These are phyloP conservation scores for Trypoxylus dichotomus DNA, from an alignment of 1,140 invertebrate genomes.

Conservation along the genomic window DNA sequence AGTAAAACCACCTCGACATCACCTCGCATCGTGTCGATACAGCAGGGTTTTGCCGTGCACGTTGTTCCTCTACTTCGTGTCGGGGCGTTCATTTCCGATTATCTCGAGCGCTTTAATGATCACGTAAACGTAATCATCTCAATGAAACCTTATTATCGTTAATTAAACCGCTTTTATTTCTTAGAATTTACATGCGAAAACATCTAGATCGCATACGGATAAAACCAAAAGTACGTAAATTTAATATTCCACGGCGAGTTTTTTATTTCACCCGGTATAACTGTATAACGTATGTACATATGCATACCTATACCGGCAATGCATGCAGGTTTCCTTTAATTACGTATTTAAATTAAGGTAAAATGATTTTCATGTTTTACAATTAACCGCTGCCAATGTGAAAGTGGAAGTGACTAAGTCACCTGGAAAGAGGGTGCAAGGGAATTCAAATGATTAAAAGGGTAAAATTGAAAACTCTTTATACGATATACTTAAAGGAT, in stretches of 20 bases:
- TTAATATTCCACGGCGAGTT: background rate
- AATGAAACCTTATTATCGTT: slow-evolving; percentile 15
- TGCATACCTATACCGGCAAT: too few species aligned
- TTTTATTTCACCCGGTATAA: background rate
- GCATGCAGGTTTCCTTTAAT: background rate
- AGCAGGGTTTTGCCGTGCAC: too few species aligned
- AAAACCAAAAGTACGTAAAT: background rate
- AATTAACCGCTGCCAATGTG: too few species aligned
- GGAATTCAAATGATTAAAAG: too few species aligned
- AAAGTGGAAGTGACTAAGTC: too few species aligned
- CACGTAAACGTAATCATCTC: slow-evolving; percentile 19
- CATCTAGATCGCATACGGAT: background rate
- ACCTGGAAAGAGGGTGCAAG: too few species aligned
- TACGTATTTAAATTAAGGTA: background rate
- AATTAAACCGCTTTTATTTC: slow-evolving; percentile 16
- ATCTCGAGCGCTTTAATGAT: background rate
- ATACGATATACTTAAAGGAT: too few species aligned
- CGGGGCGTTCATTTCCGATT: background rate
- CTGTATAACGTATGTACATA: background rate
- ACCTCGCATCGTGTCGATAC: too few species aligned
- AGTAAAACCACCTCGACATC: too few species aligned
- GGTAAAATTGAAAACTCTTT: too few species aligned
- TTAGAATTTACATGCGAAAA: slow-evolving; percentile 14
- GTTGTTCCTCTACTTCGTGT: background rate
- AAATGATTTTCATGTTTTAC: background rate